Base-by-base conservation (phyloP, 2,113 vertebrate genomes). In the Rhodinocichla rosea region DNA sequence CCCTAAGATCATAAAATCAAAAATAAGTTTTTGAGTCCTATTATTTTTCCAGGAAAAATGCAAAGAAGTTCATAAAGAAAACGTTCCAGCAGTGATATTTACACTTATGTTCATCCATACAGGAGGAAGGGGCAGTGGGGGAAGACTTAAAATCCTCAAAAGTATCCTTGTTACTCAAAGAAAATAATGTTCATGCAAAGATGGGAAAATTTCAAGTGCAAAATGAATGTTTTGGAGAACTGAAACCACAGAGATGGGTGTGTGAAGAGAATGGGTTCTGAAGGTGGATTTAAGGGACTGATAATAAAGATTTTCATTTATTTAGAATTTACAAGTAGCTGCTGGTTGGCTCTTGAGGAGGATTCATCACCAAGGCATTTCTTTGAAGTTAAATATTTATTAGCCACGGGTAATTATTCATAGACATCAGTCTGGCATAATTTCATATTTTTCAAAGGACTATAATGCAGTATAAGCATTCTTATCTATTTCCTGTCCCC, bases 111-210 rank as follows among this genome's bases (percentile, higher is more conserved):
- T 73, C 2, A 8, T 47, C 32, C 30, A 37, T 39, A n/a, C 50
- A 84, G 8, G 6, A 27, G 9, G 10, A 30, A 11, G 5, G 1
- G 7, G 7, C 4, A 15, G 30, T 37, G 32, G 15, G 6, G 5
- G 10, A 55, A 80, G 35, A 84, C 18, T 33, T 75, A 7, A 80
- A 75, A 86, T 44, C 30, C 57, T 83, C 32, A 45, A 28, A 83
- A 68, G 8, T 35, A 63, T 35, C 28, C 19, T n/a, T 64, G 20
- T 22, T 35, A n/a, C 8, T 80, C 22, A 55, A 55, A 55, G 17
- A 76, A 80, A 89, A 64, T 30, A 20, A 20, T 9, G 10, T 24
- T 59, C 10, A 59, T 42, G n/a, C 23, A 83, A 90, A 60, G 37
- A 52, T 5, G 33, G 37, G 30, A 82, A 74, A 65, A 88, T 67